Evolutionary conservation across 2,888 invertebrate genomes (phyloP), one percentile per base, ranked within the genome.

Genomic region (Ornithoptera priamus): DNA sequence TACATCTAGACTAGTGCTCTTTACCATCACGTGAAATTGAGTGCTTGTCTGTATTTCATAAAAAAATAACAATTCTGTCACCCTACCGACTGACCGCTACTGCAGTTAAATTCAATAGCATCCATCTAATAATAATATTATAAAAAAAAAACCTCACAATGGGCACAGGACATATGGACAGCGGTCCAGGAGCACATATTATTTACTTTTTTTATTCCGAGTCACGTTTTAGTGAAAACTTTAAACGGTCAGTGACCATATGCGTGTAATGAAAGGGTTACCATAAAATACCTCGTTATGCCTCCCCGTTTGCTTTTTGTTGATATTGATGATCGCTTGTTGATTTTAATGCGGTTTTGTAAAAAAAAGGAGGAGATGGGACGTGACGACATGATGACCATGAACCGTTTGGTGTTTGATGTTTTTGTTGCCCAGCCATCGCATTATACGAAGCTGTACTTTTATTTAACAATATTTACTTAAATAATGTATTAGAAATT

Each of bases 301-400:
- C 75, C 81, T 82, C 80, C 84, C 81, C 84, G 85, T 87, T 82
- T 84, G 85, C 20, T 85, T 82, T 80, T 74, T 72, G 71, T 72
- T 73, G 63, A 60, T 68, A 69, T 71, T 71, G 68, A 65, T 71
- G 67, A 70, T 70, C 73, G 68, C 59, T 74, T 73, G 74, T 76
- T 74, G 73, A 71, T 72, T 73, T 62, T 63, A 65, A 66, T 36
- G 50, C 42, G 64, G 68, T 69, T 53, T 61, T 15, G 20, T 22
- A 39, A 7, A 20, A 17, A n/a, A 24, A 58, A 65, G 65, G 15
- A 22, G 39, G 58, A 63, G 60, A 68, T 58, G 53, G 59, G 50
- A 72, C 67, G 69, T 69, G 66, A 72, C 63, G 65, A 69, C 61
- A 63, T 63, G 20, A 58, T 36, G 58, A 50, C 46, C 42, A 42